Evolutionary conservation across 2,113 vertebrate species (phyloP).

Genomic region (Hypanus sabinus): DNA sequence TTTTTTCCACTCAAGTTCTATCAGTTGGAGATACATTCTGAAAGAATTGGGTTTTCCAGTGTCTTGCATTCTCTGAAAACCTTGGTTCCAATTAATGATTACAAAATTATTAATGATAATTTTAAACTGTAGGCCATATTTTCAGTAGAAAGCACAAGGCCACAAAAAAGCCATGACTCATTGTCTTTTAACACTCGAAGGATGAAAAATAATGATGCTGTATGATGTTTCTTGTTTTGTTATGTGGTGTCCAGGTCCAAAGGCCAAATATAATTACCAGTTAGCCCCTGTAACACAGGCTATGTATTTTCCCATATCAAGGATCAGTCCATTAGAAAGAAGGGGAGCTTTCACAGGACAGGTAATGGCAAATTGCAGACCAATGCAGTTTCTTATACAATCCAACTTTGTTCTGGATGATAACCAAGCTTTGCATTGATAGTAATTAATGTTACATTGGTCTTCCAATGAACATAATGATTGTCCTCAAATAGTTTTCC

Average conservation of each 20-base stretch:
- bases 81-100: constrained; percentile 1
- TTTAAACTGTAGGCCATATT: neutral
- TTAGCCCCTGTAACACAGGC: neutral
- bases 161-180: neutral
- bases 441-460: neutral
- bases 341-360: neutral
- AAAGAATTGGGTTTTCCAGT: neutral
- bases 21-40: neutral
- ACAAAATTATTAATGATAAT: neutral
- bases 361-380: neutral
- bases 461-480: neutral
- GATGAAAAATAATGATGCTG: neutral
- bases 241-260: neutral
- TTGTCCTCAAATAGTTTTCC: neutral
- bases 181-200: neutral
- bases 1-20: neutral
- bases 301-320: neutral
- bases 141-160: neutral
- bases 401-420: neutral
- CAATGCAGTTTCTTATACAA: neutral
- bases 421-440: neutral
- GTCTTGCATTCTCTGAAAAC: neutral
- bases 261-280: neutral
- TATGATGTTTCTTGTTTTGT: neutral
- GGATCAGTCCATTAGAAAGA: neutral